These are phyloP conservation scores for Plagodis dolabraria DNA, from an alignment of 2,888 invertebrate species.

Conservation along the genomic window DNA sequence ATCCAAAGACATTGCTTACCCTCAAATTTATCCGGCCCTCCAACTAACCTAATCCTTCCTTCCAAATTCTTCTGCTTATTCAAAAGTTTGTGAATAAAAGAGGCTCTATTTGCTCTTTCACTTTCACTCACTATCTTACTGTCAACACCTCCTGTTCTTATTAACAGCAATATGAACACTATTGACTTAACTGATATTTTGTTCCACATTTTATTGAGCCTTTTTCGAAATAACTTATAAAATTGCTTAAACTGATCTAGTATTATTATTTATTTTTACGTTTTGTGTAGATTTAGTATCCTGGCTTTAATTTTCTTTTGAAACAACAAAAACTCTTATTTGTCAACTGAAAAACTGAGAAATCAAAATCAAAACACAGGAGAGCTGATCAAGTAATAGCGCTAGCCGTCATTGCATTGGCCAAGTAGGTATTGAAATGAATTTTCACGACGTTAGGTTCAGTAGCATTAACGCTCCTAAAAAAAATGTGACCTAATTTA, in stretches of 20 bases:
- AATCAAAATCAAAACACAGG: too few relatives aligned
- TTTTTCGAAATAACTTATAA: too few relatives aligned
- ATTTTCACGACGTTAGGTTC: too few relatives aligned
- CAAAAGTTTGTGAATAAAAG: slow-evolving; percentile 88
- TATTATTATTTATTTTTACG: too few relatives aligned
- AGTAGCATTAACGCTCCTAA: background rate
- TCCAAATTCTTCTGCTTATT: slow-evolving; percentile 89
- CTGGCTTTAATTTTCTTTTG: too few relatives aligned
- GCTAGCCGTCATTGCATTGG: too few relatives aligned
- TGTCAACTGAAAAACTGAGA: too few relatives aligned
- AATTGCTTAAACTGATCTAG: too few relatives aligned
- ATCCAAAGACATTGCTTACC: slow-evolving; percentile 76
- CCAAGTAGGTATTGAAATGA: too few relatives aligned
- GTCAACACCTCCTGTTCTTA: slow-evolving; percentile 44
- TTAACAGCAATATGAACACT: slow-evolving; percentile 43
- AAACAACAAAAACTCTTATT: too few relatives aligned
- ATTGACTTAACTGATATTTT: slow-evolving; percentile 30
- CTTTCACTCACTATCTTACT: slow-evolving; percentile 63
- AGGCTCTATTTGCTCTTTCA: slow-evolving; percentile 76
- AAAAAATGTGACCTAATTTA: slow-evolving; percentile 16
- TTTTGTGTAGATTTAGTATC: too few relatives aligned
- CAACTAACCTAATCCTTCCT: slow-evolving; percentile 89
- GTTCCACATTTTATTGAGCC: slow-evolving; percentile 16
- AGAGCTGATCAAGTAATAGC: too few relatives aligned
- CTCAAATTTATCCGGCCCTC: slow-evolving; percentile 88